A percentile compares a stretch with the other conserved stretches of the same genome.
These are phyloP conservation scores for Parambassis ranga DNA, from an alignment of 2,797 vertebrate genomes.

Conservation along the genomic window DNA sequence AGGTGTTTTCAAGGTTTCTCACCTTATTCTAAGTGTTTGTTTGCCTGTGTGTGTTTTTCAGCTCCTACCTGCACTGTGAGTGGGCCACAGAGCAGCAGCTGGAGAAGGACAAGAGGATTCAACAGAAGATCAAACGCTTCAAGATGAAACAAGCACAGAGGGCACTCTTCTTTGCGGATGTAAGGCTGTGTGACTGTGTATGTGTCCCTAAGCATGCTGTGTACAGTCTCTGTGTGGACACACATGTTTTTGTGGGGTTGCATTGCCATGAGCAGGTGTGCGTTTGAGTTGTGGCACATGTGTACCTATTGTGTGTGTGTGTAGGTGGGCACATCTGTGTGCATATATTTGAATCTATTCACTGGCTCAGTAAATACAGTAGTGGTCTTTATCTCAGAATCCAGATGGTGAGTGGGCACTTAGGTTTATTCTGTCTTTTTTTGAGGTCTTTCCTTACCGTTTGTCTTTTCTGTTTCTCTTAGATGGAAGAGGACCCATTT, in stretches of 20 bases:
- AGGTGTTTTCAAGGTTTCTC: conserved; percentile 15
- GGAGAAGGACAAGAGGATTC: conserved; percentile 98
- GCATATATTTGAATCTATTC: conserved; percentile 56
- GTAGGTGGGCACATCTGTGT: conserved; percentile 61
- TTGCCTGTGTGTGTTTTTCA: conserved; percentile 55
- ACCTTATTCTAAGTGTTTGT: background rate
- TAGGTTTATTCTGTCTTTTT: conserved; percentile 26
- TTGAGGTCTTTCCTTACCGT: conserved; percentile 4
- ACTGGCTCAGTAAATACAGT: conserved; percentile 25
- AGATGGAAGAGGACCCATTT: conserved; percentile 99
- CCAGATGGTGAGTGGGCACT: conserved; percentile 73
- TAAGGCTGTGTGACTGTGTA: conserved; percentile 72
- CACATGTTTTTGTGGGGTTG: background rate
- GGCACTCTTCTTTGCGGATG: conserved; percentile 98
- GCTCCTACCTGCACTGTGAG: conserved; percentile 99
- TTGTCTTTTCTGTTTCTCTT: conserved; percentile 27
- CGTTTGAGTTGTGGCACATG: conserved; percentile 5
- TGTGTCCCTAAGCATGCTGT: background rate
- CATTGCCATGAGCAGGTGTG: conserved; percentile 3
- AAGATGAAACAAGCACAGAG: conserved; percentile 98
- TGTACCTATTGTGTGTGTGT: conserved; percentile 2
- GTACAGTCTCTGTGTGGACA: background rate
- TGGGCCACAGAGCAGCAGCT: conserved; percentile 98
- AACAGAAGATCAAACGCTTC: conserved; percentile 99
- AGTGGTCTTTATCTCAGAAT: conserved; percentile 46